phyloP scores from a whole-genome alignment of 2,888 invertebrate species.

The Sesia bembeciformis region DNA sequence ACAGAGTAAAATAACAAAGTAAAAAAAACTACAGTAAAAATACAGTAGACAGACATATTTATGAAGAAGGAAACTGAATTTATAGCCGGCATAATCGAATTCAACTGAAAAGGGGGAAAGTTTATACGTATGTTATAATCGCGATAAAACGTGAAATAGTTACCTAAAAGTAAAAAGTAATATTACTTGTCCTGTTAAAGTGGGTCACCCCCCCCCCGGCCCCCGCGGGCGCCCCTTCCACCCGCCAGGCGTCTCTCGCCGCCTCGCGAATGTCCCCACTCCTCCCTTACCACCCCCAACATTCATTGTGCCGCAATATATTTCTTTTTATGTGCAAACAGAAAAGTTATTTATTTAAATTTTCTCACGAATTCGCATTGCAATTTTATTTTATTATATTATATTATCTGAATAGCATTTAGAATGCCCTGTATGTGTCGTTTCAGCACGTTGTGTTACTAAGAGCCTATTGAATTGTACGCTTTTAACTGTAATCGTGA shows the following conservation, averaged over 20 bases:
- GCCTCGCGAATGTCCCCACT: slow-evolving; percentile 53
- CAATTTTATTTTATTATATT: slow-evolving; percentile 74
- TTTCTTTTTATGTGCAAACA: slow-evolving; percentile 76
- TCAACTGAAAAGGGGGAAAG: slow-evolving; percentile 17
- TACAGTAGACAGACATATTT: no score
- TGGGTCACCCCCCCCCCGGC: slow-evolving; percentile 37
- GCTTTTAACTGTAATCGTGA: neutral
- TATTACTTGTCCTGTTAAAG: slow-evolving; percentile 75
- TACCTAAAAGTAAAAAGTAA: slow-evolving; percentile 76
- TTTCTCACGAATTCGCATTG: slow-evolving; percentile 74
- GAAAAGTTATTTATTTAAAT: slow-evolving; percentile 75
- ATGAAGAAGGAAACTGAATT: neutral
- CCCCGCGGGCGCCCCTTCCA: slow-evolving; percentile 22
- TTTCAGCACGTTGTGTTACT: slow-evolving; percentile 20
- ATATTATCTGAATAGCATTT: slow-evolving; percentile 70
- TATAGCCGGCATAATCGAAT: slow-evolving; percentile 3
- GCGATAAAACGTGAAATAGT: slow-evolving; percentile 73
- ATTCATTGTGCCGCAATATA: slow-evolving; percentile 75
- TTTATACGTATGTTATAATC: slow-evolving; percentile 45
- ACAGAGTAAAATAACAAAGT: no score
- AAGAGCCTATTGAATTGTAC: slow-evolving; percentile 20
- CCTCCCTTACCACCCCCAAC: slow-evolving; percentile 56
- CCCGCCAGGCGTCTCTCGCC: slow-evolving; percentile 11
- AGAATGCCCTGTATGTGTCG: slow-evolving; percentile 53
- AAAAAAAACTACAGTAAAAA: no score